Percentiles rank a stretch among this genome's conserved stretches.
These are phyloP conservation scores for Rhinogobius similis DNA, from an alignment of 2,113 vertebrate genomes.

Conservation along the genomic window DNA sequence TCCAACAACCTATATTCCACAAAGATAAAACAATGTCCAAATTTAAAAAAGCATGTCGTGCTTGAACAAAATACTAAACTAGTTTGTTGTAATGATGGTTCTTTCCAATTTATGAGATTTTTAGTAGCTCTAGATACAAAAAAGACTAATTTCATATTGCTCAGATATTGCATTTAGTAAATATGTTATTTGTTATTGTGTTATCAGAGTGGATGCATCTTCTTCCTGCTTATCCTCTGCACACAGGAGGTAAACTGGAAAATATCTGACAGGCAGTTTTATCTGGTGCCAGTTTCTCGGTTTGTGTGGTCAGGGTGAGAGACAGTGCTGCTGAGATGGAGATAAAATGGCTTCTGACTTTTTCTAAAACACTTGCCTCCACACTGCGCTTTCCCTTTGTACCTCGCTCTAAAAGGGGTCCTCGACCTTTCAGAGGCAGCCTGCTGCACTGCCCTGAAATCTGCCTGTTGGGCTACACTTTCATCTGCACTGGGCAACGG, in stretches of 20 bases:
- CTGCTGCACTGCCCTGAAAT: constrained; percentile 32
- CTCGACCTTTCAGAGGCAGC: constrained; percentile 44
- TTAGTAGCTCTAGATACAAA: no score
- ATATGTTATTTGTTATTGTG: constrained; percentile 8
- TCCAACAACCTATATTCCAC: no score
- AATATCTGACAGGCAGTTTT: constrained; percentile 19
- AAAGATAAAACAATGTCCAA: background rate
- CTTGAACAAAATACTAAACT: background rate
- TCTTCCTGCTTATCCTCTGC: constrained; percentile 29
- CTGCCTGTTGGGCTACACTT: constrained; percentile 17
- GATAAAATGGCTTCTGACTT: constrained; percentile 49
- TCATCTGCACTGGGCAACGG: constrained; percentile 17
- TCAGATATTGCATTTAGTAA: constrained; percentile 4
- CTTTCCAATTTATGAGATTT: no score
- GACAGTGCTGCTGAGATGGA: constrained; percentile 17
- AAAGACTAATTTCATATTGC: no score
- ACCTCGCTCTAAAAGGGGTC: constrained; percentile 60
- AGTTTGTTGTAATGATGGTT: no score
- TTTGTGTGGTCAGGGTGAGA: constrained; percentile 14
- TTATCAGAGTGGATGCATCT: constrained; percentile 22
- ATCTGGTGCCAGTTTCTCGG: constrained; percentile 23
- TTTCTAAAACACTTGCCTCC: constrained; percentile 39
- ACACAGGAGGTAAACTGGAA: constrained; percentile 19
- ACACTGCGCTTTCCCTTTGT: constrained; percentile 24
- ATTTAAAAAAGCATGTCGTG: background rate